These are phyloP conservation scores for Rosalia funebris DNA, from an alignment of 2,888 invertebrate species.

Conservation along the genomic window DNA sequence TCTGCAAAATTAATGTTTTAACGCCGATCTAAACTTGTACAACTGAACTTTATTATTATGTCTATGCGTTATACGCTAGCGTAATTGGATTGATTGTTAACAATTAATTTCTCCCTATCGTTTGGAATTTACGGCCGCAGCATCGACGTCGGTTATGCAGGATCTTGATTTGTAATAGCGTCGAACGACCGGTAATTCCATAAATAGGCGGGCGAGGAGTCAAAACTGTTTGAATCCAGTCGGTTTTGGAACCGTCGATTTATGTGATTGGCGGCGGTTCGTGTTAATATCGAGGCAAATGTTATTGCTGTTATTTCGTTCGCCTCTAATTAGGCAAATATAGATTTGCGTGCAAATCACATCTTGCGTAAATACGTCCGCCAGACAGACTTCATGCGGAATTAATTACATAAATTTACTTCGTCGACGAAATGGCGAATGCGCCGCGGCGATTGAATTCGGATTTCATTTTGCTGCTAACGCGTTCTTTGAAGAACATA, in stretches of 20 bases:
- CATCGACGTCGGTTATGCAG: background rate
- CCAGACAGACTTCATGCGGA: background rate
- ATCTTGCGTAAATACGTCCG: slow-evolving; percentile 9
- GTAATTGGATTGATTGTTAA: slow-evolving; percentile 45
- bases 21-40: slow-evolving; percentile 43
- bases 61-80: slow-evolving; percentile 32
- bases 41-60: slow-evolving; percentile 44
- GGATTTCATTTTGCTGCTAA: too few species aligned
- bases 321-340: slow-evolving; percentile 7
- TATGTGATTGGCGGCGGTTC: slow-evolving; percentile 5
- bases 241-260: background rate
- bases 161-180: slow-evolving; percentile 13
- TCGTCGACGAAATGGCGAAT: too few species aligned
- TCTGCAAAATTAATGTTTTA: slow-evolving; percentile 50
- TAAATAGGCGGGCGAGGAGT: background rate
- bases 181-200: background rate
- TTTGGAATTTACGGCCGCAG: slow-evolving; percentile 27
- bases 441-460: too few species aligned
- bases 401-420: background rate
- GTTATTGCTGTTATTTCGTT: slow-evolving; percentile 7
- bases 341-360: slow-evolving; percentile 8
- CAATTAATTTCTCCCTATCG: slow-evolving; percentile 38
- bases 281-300: background rate
- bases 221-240: slow-evolving; percentile 5
- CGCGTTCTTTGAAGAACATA: too few species aligned